Conservation (phyloP, 2,888 invertebrate species). For the Lamellibrachia satsuma region DNA sequence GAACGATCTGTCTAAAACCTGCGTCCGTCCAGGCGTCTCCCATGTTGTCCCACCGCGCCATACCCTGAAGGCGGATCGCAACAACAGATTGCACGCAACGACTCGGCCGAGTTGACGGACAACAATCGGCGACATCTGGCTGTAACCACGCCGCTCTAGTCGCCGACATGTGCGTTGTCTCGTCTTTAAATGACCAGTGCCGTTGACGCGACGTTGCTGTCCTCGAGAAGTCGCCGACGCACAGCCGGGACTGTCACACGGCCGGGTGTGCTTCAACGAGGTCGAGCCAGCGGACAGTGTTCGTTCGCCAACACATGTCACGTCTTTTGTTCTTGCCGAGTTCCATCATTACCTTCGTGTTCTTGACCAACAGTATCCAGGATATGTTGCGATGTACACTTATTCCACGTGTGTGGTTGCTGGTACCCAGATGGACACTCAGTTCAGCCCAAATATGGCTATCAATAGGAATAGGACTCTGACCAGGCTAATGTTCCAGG, state of each 20-base stretch:
- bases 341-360: not conserved
- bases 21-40: not conserved
- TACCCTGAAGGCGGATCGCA: not conserved
- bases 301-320: not conserved
- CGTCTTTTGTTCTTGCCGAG: not conserved
- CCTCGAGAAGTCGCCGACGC: not conserved
- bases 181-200: not conserved
- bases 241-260: not conserved
- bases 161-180: not conserved
- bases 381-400: not conserved
- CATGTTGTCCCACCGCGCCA: not conserved
- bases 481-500: not conserved
- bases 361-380: not conserved
- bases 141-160: not conserved
- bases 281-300: not conserved
- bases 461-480: not conserved
- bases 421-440: not conserved
- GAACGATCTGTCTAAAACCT: not conserved
- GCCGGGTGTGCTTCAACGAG: not conserved
- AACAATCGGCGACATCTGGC: constrained; percentile 8
- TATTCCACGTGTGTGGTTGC: not conserved
- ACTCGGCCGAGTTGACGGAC: not conserved
- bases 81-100: not conserved
- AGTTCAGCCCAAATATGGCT: not conserved
- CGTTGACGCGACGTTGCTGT: not conserved